phyloP scores from a whole-genome alignment of 1,140 invertebrate genomes.

The Lanistes nyassanus region DNA sequence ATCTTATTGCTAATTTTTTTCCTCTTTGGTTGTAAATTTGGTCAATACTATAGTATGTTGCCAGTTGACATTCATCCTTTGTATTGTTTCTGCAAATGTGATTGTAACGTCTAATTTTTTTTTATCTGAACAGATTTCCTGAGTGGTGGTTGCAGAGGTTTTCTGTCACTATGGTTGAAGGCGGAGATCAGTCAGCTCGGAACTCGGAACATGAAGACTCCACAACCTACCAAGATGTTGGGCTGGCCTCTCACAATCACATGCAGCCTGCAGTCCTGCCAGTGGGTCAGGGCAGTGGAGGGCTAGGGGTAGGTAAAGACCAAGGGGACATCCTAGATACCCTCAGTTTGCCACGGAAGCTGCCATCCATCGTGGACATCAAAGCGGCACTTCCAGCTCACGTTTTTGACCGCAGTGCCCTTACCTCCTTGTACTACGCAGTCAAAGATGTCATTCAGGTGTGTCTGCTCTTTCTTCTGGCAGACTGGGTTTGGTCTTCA shows the following conservation, averaged over 20 bases:
- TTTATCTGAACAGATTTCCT: no score
- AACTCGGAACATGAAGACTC: not conserved
- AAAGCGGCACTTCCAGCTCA: slow-evolving; percentile 55
- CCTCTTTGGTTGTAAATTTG: no score
- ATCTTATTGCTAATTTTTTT: no score
- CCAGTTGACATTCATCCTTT: no score
- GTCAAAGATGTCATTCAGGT: slow-evolving; percentile 58
- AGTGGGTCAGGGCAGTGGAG: not conserved
- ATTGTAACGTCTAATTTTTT: no score
- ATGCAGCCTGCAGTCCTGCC: not conserved
- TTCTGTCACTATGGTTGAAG: slow-evolving; percentile 17
- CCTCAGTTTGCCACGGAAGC: slow-evolving; percentile 33
- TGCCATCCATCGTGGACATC: slow-evolving; percentile 57
- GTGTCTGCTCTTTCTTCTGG: slow-evolving; percentile 38
- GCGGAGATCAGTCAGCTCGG: not conserved
- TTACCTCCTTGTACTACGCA: slow-evolving; percentile 60
- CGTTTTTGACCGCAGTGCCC: slow-evolving; percentile 58
- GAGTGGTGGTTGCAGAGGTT: no score
- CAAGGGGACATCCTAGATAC: slow-evolving; percentile 27
- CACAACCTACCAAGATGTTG: slow-evolving; percentile 8
- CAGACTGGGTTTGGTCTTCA: slow-evolving; percentile 30
- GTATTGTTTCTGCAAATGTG: no score
- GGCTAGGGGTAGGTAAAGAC: not conserved
- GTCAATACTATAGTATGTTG: no score
- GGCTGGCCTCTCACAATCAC: not conserved